A percentile compares a stretch with the other conserved stretches of the same genome.
Evolutionary conservation across 1,140 invertebrate genomes (phyloP).

Genomic region (Drosophila prosaltans): DNA sequence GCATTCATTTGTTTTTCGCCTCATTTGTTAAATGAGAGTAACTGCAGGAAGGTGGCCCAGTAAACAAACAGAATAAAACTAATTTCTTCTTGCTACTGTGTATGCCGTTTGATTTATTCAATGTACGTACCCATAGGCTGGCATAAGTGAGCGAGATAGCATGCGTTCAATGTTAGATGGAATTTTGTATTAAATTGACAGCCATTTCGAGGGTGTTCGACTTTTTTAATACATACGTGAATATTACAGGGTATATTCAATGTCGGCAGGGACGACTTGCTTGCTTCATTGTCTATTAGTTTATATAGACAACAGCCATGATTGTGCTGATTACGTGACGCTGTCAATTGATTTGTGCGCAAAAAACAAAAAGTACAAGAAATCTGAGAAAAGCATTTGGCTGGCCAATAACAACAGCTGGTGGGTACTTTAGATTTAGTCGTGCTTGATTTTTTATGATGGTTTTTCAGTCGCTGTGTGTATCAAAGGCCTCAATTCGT

Average conservation of each 20-base stretch:
- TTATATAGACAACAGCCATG: slow-evolving; percentile 56
- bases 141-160: no score
- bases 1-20: no score
- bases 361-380: slow-evolving; percentile 38
- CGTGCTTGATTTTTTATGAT: slow-evolving; percentile 79
- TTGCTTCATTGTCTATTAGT: slow-evolving; percentile 18
- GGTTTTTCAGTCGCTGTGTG: slow-evolving; percentile 71
- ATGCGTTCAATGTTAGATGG: no score
- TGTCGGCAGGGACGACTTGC: no score
- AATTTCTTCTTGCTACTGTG: slow-evolving; percentile 18
- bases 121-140: slow-evolving; percentile 37
- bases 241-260: no score
- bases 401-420: slow-evolving; percentile 54
- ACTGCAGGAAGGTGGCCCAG: background rate
- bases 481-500: slow-evolving; percentile 74
- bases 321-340: slow-evolving; percentile 79
- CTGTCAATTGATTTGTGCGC: slow-evolving; percentile 74
- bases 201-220: no score
- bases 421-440: slow-evolving; percentile 46
- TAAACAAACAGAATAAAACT: background rate
- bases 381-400: slow-evolving; percentile 36
- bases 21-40: background rate
- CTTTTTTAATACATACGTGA: no score
- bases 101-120: slow-evolving; percentile 50
- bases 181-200: no score